Evolutionary conservation across 2,888 invertebrate genomes (phyloP).

Genomic region (Blera fallax): DNA sequence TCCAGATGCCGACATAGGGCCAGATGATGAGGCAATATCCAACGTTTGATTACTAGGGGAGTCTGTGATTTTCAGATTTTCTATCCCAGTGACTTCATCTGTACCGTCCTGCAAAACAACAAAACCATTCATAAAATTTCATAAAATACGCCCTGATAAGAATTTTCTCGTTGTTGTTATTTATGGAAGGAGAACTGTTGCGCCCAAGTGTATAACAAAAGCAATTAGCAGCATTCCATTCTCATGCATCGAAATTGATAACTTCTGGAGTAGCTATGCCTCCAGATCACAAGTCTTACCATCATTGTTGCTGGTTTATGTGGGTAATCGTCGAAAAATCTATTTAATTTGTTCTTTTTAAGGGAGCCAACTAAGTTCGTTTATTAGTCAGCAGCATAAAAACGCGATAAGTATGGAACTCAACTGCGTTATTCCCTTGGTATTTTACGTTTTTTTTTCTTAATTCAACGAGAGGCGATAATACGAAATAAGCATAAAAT

Average conservation of each 20-base stretch:
- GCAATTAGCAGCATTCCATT: slow-evolving; percentile 41
- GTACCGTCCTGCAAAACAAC: slow-evolving; percentile 76
- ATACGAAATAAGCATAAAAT: slow-evolving; percentile 60
- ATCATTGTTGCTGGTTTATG: slow-evolving; percentile 39
- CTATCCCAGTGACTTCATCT: slow-evolving; percentile 76
- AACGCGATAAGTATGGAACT: slow-evolving; percentile 53
- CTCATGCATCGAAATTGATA: neutral
- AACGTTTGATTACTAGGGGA: slow-evolving; percentile 48
- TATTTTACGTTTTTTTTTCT: slow-evolving; percentile 1
- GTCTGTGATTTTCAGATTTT: slow-evolving; percentile 54
- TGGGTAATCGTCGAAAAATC: neutral
- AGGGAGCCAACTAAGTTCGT: slow-evolving; percentile 15
- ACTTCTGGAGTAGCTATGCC: neutral
- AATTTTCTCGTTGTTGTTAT: slow-evolving; percentile 12
- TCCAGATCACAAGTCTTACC: slow-evolving; percentile 41
- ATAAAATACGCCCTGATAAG: slow-evolving; percentile 45
- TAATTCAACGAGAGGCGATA: slow-evolving; percentile 26
- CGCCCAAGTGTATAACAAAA: slow-evolving; percentile 39
- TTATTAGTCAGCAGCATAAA: slow-evolving; percentile 56
- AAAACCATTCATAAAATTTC: neutral
- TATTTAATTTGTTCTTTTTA: slow-evolving; percentile 22
- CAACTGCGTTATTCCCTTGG: neutral
- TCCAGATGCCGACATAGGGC: slow-evolving; percentile 65
- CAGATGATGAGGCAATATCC: slow-evolving; percentile 71
- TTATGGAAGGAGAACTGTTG: slow-evolving; percentile 48